Conservation (phyloP, 2,113 vertebrate genomes). For the Bombycilla garrulus region DNA sequence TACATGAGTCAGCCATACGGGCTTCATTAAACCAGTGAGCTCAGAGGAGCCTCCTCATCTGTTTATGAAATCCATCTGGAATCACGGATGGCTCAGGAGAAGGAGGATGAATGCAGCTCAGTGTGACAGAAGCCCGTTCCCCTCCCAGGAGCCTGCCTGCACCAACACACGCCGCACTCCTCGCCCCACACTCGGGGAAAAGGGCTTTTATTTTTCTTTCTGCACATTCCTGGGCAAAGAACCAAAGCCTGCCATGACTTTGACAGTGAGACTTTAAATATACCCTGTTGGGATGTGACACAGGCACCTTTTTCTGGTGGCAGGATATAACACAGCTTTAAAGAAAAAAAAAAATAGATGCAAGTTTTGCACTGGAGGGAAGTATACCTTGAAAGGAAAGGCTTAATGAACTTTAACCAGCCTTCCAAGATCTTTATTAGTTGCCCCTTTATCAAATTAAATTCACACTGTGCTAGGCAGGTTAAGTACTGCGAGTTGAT, state of each 20-base stretch:
- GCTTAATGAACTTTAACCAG: slow-evolving; percentile 74
- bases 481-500: slow-evolving; percentile 58
- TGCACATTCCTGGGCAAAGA: slow-evolving; percentile 60
- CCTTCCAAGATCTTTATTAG: slow-evolving; percentile 72
- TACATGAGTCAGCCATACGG: slow-evolving; percentile 77
- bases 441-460: slow-evolving; percentile 77
- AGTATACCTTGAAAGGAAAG: slow-evolving; percentile 67
- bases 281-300: slow-evolving; percentile 71
- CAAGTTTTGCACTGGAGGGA: slow-evolving; percentile 44
- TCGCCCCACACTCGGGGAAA: slow-evolving; percentile 22
- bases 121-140: slow-evolving; percentile 64
- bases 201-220: slow-evolving; percentile 58
- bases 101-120: slow-evolving; percentile 63
- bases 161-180: background rate
- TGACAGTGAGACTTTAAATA: slow-evolving; percentile 69
- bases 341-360: background rate
- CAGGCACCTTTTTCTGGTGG: slow-evolving; percentile 70
- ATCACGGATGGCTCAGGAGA: slow-evolving; percentile 65
- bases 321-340: slow-evolving; percentile 68
- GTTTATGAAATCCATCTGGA: slow-evolving; percentile 77
- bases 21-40: slow-evolving; percentile 74
- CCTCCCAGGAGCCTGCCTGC: slow-evolving; percentile 48
- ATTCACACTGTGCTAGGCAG: slow-evolving; percentile 73
- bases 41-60: slow-evolving; percentile 71
- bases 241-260: slow-evolving; percentile 61